Conservation (phyloP, 2,888 invertebrate genomes). For the Pilophorus perplexus region DNA sequence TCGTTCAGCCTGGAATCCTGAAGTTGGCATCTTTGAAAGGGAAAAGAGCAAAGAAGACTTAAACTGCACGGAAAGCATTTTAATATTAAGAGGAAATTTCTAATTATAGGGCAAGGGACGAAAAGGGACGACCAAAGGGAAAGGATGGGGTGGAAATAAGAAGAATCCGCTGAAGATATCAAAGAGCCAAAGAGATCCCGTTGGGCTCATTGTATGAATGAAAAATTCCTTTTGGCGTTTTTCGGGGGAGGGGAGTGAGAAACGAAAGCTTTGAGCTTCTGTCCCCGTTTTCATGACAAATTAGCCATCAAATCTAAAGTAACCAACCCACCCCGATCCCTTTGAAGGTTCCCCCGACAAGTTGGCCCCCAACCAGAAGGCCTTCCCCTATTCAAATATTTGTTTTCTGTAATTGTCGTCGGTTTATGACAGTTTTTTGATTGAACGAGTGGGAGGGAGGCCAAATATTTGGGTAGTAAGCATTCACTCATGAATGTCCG, state of each 20-base stretch:
- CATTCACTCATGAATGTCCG: slow-evolving; percentile 38
- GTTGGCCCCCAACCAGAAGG: background rate
- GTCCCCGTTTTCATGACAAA: slow-evolving; percentile 40
- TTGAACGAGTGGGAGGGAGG: slow-evolving; percentile 12
- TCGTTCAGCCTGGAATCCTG: slow-evolving; percentile 20
- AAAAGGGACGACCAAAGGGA: background rate
- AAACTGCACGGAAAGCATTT: slow-evolving; percentile 33
- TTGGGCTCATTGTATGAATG: slow-evolving; percentile 38
- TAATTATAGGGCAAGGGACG: slow-evolving; percentile 13
- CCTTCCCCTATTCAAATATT: slow-evolving; percentile 36
- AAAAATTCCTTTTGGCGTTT: slow-evolving; percentile 42
- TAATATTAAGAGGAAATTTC: slow-evolving; percentile 38
- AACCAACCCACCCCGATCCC: slow-evolving; percentile 15
- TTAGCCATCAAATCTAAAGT: slow-evolving; percentile 45
- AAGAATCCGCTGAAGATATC: slow-evolving; percentile 30
- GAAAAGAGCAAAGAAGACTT: slow-evolving; percentile 19
- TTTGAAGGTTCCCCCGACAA: slow-evolving; percentile 32
- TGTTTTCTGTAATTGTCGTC: slow-evolving; percentile 36
- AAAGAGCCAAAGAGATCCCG: slow-evolving; percentile 16
- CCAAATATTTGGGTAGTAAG: slow-evolving; percentile 33
- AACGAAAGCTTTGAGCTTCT: slow-evolving; percentile 1
- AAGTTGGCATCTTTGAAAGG: slow-evolving; percentile 19
- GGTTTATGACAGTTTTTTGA: slow-evolving; percentile 35
- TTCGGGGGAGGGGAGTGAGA: background rate
- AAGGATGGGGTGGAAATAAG: slow-evolving; percentile 21